phyloP scores from a whole-genome alignment of 2,797 vertebrate species.

The Tapirus indicus region DNA sequence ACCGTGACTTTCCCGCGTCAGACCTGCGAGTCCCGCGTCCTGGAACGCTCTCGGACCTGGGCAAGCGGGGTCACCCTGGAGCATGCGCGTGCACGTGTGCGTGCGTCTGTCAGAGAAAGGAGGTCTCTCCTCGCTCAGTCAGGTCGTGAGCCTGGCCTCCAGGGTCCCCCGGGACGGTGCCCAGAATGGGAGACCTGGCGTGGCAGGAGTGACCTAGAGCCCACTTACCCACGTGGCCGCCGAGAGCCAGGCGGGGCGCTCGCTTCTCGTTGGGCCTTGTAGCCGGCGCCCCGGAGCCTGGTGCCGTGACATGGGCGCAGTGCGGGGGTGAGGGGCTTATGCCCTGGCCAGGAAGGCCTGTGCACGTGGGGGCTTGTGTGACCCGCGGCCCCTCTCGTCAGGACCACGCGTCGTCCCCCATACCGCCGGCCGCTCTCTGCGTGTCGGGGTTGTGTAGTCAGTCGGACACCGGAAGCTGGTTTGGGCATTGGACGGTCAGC shows the following conservation, averaged over 20 bases:
- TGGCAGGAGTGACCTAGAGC: background rate
- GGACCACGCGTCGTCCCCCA: fast-evolving
- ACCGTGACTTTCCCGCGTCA: background rate
- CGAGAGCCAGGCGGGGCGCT: background rate
- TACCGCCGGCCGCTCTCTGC: background rate
- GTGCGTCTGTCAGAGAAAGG: background rate
- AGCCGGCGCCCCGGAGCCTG: fast-evolving
- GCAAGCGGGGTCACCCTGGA: background rate
- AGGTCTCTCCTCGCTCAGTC: background rate
- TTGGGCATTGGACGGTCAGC: background rate
- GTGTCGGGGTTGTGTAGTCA: background rate
- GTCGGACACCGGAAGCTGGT: background rate
- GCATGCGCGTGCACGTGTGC: background rate
- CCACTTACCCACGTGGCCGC: fast-evolving
- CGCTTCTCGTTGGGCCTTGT: background rate
- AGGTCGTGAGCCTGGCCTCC: background rate
- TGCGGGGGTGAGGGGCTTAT: fast-evolving
- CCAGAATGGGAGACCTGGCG: background rate
- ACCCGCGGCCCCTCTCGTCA: background rate
- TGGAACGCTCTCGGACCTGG: too few species aligned
- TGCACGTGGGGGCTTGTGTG: fast-evolving
- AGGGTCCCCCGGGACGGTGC: background rate
- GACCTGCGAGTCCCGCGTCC: background rate
- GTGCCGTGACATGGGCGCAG: fast-evolving
- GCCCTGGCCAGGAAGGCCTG: background rate